phyloP scores from a whole-genome alignment of 2,888 invertebrate species.

The Conomelus anceps region DNA sequence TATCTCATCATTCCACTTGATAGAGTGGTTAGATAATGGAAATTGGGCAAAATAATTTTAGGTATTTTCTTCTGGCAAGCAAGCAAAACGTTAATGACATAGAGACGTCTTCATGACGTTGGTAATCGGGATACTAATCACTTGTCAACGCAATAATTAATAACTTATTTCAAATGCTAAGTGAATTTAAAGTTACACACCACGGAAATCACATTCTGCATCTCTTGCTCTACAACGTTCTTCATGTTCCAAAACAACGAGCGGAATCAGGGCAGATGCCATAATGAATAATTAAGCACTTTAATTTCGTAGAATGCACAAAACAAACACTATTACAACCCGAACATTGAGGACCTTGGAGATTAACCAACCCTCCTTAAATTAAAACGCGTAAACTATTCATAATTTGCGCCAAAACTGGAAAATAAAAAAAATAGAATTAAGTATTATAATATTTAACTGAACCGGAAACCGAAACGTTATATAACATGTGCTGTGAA shows the following conservation, averaged over 20 bases:
- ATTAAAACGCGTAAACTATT: neutral
- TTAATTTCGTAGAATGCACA: neutral
- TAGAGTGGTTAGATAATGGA: too few species aligned
- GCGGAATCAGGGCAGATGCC: slow-evolving; percentile 37
- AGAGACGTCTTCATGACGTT: neutral
- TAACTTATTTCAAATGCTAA: neutral
- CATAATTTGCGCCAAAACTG: neutral
- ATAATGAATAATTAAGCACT: neutral
- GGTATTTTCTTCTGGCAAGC: neutral
- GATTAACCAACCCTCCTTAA: neutral
- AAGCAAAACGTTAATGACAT: neutral
- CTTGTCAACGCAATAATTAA: neutral
- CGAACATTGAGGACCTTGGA: neutral
- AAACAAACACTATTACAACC: neutral
- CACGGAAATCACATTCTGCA: neutral
- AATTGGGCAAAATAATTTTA: neutral
- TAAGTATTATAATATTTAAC: neutral
- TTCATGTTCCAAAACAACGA: slow-evolving; percentile 42
- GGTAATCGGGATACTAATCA: neutral
- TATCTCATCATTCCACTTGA: too few species aligned
- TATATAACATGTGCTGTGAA: neutral
- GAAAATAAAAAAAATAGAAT: neutral
- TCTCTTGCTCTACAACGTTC: slow-evolving; percentile 29
- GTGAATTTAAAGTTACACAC: neutral
- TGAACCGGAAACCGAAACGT: neutral